These are phyloP conservation scores for Lycocorax pyrrhopterus DNA, from an alignment of 2,113 vertebrate species.

Conservation along the genomic window DNA sequence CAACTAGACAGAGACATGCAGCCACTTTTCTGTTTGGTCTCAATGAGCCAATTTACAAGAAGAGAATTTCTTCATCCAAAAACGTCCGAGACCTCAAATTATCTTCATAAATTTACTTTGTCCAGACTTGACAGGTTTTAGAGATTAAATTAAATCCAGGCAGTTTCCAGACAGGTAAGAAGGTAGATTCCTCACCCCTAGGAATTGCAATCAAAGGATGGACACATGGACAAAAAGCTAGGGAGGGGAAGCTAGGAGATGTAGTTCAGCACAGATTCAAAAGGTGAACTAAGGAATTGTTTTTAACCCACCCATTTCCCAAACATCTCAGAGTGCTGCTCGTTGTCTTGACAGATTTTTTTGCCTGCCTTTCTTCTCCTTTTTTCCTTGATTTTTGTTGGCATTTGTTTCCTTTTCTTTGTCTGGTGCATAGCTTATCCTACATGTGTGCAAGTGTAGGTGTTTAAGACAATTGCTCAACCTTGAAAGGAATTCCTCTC, in stretches of 20 bases:
- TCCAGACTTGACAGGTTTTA: not conserved
- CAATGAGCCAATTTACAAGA: not conserved
- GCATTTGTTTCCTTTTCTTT: conserved; percentile 9
- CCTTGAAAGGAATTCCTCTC: conserved; percentile 39
- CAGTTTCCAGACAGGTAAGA: not conserved
- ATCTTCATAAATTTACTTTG: not conserved
- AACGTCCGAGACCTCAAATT: not conserved
- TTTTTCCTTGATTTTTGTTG: not conserved
- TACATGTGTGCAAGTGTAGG: not conserved
- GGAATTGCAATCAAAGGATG: not conserved
- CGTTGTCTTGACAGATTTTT: not conserved
- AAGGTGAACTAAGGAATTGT: not conserved
- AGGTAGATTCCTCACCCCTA: not conserved
- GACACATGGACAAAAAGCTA: not conserved
- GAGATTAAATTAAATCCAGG: not conserved
- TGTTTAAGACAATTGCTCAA: not conserved
- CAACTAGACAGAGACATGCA: not conserved
- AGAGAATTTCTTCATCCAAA: not conserved
- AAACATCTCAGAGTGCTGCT: not conserved
- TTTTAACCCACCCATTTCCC: not conserved
- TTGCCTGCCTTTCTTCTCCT: not conserved
- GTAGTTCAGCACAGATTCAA: not conserved
- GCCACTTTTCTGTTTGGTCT: not conserved
- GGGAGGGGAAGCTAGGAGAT: not conserved
- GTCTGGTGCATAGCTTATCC: not conserved